Evolutionary conservation across 2,888 invertebrate species (phyloP).

Genomic region (Hedya salicella): DNA sequence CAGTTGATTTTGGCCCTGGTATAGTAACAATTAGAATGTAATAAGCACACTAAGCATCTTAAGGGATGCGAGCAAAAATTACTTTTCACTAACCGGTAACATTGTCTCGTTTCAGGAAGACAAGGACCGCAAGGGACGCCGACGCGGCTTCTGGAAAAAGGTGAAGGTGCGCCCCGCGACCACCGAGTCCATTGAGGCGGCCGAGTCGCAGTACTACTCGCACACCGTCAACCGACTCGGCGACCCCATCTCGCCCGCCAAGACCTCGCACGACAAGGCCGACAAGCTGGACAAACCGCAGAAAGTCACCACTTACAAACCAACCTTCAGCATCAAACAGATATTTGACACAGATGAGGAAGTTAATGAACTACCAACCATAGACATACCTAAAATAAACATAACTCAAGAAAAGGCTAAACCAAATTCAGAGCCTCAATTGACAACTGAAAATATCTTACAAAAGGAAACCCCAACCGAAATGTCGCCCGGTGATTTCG

Average conservation of each 20-base stretch:
- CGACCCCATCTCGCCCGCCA: slow-evolving; percentile 57
- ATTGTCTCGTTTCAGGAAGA: slow-evolving; percentile 51
- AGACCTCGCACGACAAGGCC: slow-evolving; percentile 60
- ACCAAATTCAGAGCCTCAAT: slow-evolving; percentile 49
- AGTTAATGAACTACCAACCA: slow-evolving; percentile 56
- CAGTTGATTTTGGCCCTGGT: no score
- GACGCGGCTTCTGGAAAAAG: slow-evolving; percentile 91
- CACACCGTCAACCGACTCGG: slow-evolving; percentile 85
- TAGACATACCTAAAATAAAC: slow-evolving; percentile 67
- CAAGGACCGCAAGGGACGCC: slow-evolving; percentile 65
- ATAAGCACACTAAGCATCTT: no score
- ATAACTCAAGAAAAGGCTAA: slow-evolving; percentile 46
- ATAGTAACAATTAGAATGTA: no score
- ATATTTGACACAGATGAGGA: slow-evolving; percentile 63
- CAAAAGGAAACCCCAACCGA: slow-evolving; percentile 57
- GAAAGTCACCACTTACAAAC: slow-evolving; percentile 74
- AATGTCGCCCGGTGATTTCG: slow-evolving; percentile 70
- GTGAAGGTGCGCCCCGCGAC: slow-evolving; percentile 86
- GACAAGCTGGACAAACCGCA: slow-evolving; percentile 59
- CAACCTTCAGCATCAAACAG: slow-evolving; percentile 66
- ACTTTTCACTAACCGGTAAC: not conserved
- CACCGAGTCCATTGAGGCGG: slow-evolving; percentile 89
- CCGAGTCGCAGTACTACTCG: slow-evolving; percentile 89
- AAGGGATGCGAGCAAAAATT: no score
- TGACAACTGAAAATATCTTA: slow-evolving; percentile 48